Evolutionary conservation across 2,888 invertebrate genomes (phyloP).

Genomic region (Exocentrus adspersus): DNA sequence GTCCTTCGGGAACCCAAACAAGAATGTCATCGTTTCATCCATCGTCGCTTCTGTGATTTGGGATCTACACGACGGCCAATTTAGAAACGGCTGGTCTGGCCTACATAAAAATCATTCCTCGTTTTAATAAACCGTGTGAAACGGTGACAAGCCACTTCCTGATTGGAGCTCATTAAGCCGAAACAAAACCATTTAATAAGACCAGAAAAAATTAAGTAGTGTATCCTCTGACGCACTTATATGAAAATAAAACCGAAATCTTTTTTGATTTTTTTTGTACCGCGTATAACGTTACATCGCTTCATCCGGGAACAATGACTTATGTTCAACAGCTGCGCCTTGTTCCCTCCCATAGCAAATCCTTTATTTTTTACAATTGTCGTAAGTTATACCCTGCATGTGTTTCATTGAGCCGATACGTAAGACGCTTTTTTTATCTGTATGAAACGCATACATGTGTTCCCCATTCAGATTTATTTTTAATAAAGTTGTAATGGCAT

Average conservation of each 20-base stretch:
- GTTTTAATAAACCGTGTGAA: slow-evolving; percentile 23
- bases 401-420: slow-evolving; percentile 37
- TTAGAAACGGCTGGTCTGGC: not conserved
- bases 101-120: slow-evolving; percentile 14
- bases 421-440: slow-evolving; percentile 18
- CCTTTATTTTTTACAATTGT: slow-evolving; percentile 43
- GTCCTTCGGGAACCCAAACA: too few relatives aligned
- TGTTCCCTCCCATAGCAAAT: slow-evolving; percentile 39
- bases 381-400: slow-evolving; percentile 45
- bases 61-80: not conserved
- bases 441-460: slow-evolving; percentile 28
- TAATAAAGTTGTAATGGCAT: slow-evolving; percentile 24
- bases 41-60: not conserved
- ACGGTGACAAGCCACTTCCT: slow-evolving; percentile 35
- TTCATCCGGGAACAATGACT: slow-evolving; percentile 52
- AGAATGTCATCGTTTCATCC: too few relatives aligned
- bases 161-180: slow-evolving; percentile 38
- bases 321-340: slow-evolving; percentile 45
- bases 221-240: slow-evolving; percentile 45
- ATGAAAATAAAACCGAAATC: slow-evolving; percentile 48
- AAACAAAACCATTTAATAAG: slow-evolving; percentile 22
- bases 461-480: slow-evolving; percentile 33
- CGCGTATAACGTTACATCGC: slow-evolving; percentile 22
- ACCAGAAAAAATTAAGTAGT: slow-evolving; percentile 35
- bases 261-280: slow-evolving; percentile 37